Conservation (phyloP, 2,797 vertebrate species). For the Vireo griseus region DNA sequence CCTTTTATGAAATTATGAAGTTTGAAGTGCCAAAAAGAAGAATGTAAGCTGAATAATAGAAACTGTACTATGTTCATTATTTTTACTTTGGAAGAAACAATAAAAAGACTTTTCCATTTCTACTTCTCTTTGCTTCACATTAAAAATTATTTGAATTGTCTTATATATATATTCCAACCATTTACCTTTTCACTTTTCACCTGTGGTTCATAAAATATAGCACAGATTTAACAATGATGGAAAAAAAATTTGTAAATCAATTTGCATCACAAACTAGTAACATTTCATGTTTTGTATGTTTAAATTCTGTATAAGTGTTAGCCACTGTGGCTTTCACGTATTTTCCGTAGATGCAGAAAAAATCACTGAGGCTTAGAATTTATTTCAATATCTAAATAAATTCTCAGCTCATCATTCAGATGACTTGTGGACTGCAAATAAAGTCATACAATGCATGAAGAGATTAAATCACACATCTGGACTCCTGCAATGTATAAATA, state of each 20-base stretch:
- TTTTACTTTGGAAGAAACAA: not conserved
- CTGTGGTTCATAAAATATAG: not conserved
- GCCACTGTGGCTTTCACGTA: not conserved
- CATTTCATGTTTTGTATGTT: not conserved
- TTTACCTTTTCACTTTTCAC: not conserved
- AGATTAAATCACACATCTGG: conserved; percentile 45
- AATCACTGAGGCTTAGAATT: conserved; percentile 24
- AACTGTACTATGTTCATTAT: not conserved
- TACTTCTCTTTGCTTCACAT: not conserved
- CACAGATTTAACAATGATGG: not conserved
- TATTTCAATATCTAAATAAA: conserved; percentile 66
- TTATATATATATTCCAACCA: not conserved
- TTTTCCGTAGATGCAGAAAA: conserved; percentile 7
- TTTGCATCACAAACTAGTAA: not conserved
- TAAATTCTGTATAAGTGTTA: conserved; percentile 21
- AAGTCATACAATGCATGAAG: not conserved
- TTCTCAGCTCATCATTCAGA: conserved; percentile 29
- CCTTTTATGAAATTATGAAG: conserved; percentile 25
- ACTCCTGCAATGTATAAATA: conserved; percentile 26
- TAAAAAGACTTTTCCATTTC: not conserved
- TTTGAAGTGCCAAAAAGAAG: not conserved
- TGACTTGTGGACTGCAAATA: conserved; percentile 33
- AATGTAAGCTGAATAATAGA: not conserved
- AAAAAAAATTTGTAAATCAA: not conserved
- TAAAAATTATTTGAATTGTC: not conserved